Evolutionary conservation across 1,140 invertebrate genomes (phyloP), one percentile per base, ranked within the genome.

Genomic region (Nasonia giraulti): DNA sequence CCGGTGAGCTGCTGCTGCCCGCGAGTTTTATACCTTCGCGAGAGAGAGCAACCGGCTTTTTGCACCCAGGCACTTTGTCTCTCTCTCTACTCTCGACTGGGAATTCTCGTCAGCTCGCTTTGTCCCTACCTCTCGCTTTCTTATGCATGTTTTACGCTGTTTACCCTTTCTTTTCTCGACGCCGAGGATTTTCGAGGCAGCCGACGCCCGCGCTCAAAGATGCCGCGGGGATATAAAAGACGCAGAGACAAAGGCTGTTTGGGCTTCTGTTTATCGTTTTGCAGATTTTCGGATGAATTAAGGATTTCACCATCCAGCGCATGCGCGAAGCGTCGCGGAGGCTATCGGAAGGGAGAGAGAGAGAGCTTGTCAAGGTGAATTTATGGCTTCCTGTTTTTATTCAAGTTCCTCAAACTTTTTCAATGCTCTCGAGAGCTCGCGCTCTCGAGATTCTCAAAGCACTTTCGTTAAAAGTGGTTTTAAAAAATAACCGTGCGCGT

Each of bases 131-230:
- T 47, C 47, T 74, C 55, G 37, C 68, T 71, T 27, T 73, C 62
- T 40, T 47, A 75, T 80, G 78, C 84, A 85, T 80, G 80, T 80
- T 80, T 85, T 47, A 85, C 8, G 44, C 1, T 79, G 76, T 78
- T 81, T 83, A 55, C 81, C 80, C 66, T 86, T 85, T 86, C 82
- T 78, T 55, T 69, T 69, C 31, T 75, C 68, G 66, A 62, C 75
- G 31, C 86, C 40, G 37, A 79, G 14, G 12, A 12, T 71, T 71
- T 71, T 71, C 27, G 12, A 71, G 31, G 7, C 0, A 71, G 14
- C 33, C 11, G 27, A 27, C 68, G 68, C 37, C n/a, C 33, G 7
- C 47, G 47, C 62, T 82, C 80, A 75, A 82, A 75, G 71, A 75
- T 62, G 69, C 62, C 37, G 14, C 37, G 14, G 17, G 50, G n/a